A percentile compares a stretch with the other conserved stretches of the same genome.
Conservation (phyloP, 2,113 vertebrate species). For the Mus spicilegus region DNA sequence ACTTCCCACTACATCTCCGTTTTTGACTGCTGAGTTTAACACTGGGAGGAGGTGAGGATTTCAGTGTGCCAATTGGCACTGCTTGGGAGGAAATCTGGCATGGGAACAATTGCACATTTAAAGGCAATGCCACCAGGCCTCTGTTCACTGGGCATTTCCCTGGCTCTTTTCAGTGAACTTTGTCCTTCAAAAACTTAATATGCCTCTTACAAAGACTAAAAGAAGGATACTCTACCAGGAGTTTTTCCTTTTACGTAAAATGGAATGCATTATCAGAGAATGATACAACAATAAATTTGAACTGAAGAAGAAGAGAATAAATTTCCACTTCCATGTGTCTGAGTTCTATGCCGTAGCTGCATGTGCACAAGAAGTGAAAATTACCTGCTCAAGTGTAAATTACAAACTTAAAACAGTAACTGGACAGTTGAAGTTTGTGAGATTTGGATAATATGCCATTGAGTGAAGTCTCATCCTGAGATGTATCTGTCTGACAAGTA, state of each 20-base stretch:
- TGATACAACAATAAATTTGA: background rate
- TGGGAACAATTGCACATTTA: conserved; percentile 74
- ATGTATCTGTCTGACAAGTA: background rate
- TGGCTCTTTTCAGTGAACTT: conserved; percentile 74
- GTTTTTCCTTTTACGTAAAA: conserved; percentile 51
- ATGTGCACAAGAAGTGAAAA: background rate
- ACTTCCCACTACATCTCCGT: conserved; percentile 83
- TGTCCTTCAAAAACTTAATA: conserved; percentile 66
- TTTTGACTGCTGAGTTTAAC: conserved; percentile 83
- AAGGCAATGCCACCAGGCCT: conserved; percentile 78
- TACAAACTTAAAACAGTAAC: conserved; percentile 7
- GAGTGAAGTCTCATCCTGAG: background rate
- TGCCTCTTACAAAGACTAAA: conserved; percentile 24
- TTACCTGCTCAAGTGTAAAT: background rate
- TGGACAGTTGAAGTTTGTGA: background rate
- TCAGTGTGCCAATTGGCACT: conserved; percentile 84
- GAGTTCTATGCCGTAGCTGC: background rate
- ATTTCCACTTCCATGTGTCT: background rate
- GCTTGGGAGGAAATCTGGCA: conserved; percentile 81
- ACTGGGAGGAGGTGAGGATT: conserved; percentile 84
- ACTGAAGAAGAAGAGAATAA: background rate
- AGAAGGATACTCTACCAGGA: conserved; percentile 10
- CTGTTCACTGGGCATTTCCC: conserved; percentile 77
- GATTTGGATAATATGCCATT: background rate
- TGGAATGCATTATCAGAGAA: conserved; percentile 18